Base-by-base conservation (phyloP, 2,113 vertebrate genomes). In the Trematomus loennbergii region DNA sequence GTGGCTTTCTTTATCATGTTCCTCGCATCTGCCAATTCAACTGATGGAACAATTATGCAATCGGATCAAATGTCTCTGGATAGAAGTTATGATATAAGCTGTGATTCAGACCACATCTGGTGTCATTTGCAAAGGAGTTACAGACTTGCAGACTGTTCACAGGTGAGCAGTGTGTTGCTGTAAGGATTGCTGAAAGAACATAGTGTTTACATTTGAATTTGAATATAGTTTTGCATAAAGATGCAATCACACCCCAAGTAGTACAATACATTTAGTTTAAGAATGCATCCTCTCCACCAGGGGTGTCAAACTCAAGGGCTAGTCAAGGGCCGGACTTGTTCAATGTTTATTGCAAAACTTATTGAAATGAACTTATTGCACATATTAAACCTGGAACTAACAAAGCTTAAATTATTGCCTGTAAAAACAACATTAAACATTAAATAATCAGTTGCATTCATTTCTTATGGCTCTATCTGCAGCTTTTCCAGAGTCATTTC, bases 221-320 rank as follows among this genome's bases (percentile, higher is more conserved):
- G 43, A 20, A 18, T 58, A 7, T 58, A 33, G 48, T 72, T 72
- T 49, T 75, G 18, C 53, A 59, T 29, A n/a, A 4, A 9, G 29
- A 49, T 2, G 4, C 18, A 33, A 16, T 17, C 18, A 36, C 66
- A 22, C 18, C 62, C 73, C 17, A 79, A 60, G 64, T 60, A 53
- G 59, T 29, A 29, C 29, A 29, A 29, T 29, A 29, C 75, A 65
- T n/a, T 29, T 40, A 72, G 25, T 58, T 9, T 5, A 70, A 84
- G 75, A 84, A 81, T 86, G 65, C 40, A 12, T 83, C 20, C 48
- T 62, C 66, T 13, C 67, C 4, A 25, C 25, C 25, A 25, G 25
- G 22, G 22, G 22, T 22, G 22, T 2, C 22, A 1, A 22, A n/a
- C n/a, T n/a, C n/a, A n/a, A n/a, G n/a, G n/a, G n/a, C n/a, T n/a